Evolutionary conservation across 2,888 invertebrate genomes (phyloP), one percentile per base, ranked within the genome.

Genomic region (Subacronicta megacephala): DNA sequence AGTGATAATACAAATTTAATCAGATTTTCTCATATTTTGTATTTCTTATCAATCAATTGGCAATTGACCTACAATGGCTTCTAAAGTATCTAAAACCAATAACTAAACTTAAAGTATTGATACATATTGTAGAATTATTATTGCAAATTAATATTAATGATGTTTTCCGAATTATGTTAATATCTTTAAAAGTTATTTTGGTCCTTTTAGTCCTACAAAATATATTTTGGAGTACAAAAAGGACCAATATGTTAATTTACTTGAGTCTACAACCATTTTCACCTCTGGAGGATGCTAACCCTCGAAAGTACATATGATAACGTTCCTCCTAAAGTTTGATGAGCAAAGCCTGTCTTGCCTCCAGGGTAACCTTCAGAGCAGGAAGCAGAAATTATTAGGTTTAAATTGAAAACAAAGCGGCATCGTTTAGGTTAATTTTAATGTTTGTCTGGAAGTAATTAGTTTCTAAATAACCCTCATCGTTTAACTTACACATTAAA

Each of bases 401-500:
- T 64, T 40, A 31, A 51, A 44, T 55, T 31, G 43, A 49, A 40
- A 36, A 35, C 23, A 31, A 42, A 36, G n/a, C 16, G 29, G 9
- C 42, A 16, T 17, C 20, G 18, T 37, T 15, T 17, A 31, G 13
- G 16, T 37, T 17, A 40, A 18, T 18, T 15, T 29, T 17, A 3
- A 20, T 23, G 17, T 31, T 60, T 17, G 23, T 59, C 36, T 29
- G 13, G 20, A 20, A 17, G 29, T 23, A 41, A 37, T 31, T 31
- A 1, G 10, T 26, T 26, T 26, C n/a, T n/a, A n/a, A n/a, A n/a
- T n/a, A n/a, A n/a, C n/a, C n/a, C n/a, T n/a, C n/a, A n/a, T n/a
- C n/a, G n/a, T n/a, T n/a, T n/a, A n/a, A n/a, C n/a, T n/a, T n/a
- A n/a, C n/a, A n/a, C n/a, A n/a, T n/a, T n/a, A n/a, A n/a, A n/a